phyloP scores from a whole-genome alignment of 2,888 invertebrate species.

The Euplexia lucipara region DNA sequence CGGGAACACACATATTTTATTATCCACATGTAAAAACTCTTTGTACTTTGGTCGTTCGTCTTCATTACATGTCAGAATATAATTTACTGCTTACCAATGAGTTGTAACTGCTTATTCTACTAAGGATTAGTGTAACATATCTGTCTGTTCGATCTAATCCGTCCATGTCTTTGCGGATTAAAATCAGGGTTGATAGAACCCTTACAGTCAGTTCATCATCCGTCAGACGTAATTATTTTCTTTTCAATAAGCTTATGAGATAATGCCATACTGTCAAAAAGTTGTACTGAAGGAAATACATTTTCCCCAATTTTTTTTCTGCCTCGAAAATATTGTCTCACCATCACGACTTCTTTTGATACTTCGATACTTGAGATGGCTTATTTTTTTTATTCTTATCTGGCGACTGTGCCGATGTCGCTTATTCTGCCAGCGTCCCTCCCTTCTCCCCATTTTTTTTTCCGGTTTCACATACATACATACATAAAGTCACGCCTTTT shows the following conservation, averaged over 20 bases:
- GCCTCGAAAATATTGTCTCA: constrained; percentile 16
- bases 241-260: background rate
- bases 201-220: background rate
- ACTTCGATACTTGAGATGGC: background rate
- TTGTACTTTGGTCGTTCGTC: constrained; percentile 23
- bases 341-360: constrained; percentile 25
- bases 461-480: too few relatives aligned
- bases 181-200: constrained; percentile 24
- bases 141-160: constrained; percentile 41
- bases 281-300: background rate
- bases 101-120: constrained; percentile 25
- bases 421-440: too few relatives aligned
- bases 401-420: too few relatives aligned
- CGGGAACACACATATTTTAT: constrained; percentile 18
- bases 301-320: constrained; percentile 20
- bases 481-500: too few relatives aligned
- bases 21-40: constrained; percentile 37
- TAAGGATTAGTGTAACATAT: constrained; percentile 52
- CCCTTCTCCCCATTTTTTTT: too few relatives aligned
- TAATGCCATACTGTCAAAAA: background rate
- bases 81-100: constrained; percentile 41
- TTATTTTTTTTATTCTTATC: constrained; percentile 19
- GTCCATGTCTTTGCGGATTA: constrained; percentile 49
- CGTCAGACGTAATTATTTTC: too few relatives aligned
- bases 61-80: constrained; percentile 46